A percentile compares a stretch with the other conserved stretches of the same genome.
These are phyloP conservation scores for Megaceryle alcyon DNA, from an alignment of 2,797 vertebrate species.

Conservation along the genomic window DNA sequence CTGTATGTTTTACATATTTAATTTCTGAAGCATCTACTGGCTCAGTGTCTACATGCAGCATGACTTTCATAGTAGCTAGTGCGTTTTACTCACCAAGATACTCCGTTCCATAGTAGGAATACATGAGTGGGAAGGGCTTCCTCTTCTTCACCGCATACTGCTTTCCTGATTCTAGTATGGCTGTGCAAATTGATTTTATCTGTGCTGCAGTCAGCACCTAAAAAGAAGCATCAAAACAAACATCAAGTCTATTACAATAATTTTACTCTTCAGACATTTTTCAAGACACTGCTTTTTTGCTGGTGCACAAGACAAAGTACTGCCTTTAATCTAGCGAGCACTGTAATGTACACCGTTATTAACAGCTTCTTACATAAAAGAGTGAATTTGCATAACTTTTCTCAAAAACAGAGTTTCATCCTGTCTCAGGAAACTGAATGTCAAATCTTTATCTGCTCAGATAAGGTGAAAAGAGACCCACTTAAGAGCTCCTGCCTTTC, in stretches of 20 bases:
- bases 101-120: conserved; percentile 90
- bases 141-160: conserved; percentile 87
- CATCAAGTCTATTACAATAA: background rate
- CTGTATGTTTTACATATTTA: background rate
- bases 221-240: conserved; percentile 58
- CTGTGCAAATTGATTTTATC: conserved; percentile 88
- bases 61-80: background rate
- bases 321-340: background rate
- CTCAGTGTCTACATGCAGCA: background rate
- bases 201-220: conserved; percentile 88
- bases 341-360: background rate
- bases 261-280: background rate
- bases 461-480: background rate
- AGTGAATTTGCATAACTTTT: background rate
- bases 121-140: conserved; percentile 90
- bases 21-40: background rate
- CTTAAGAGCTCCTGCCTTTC: background rate
- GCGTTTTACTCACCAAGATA: conserved; percentile 85
- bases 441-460: background rate
- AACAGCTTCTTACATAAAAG: background rate
- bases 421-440: background rate
- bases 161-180: conserved; percentile 88
- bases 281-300: background rate
- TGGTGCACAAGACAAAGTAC: background rate
- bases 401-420: background rate